These are phyloP conservation scores for Emydocephalus ijimae DNA, from an alignment of 2,113 vertebrate genomes.

Conservation along the genomic window DNA sequence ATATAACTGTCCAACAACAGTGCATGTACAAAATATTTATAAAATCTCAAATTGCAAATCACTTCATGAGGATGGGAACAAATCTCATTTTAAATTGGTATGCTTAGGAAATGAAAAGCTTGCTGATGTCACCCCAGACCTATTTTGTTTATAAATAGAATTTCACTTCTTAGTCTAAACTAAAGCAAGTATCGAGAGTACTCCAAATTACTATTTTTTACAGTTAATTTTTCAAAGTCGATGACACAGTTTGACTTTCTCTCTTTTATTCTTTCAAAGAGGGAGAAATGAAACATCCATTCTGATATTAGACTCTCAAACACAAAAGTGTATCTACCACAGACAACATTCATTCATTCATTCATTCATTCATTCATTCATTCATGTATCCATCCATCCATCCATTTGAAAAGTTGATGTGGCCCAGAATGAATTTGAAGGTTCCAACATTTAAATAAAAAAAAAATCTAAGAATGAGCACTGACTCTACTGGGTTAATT, in stretches of 20 bases:
- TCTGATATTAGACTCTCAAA: not conserved
- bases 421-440: not conserved
- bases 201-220: not conserved
- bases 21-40: not conserved
- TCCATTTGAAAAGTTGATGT: not conserved
- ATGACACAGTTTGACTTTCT: not conserved
- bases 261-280: not conserved
- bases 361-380: not conserved
- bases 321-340: not conserved
- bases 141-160: not conserved
- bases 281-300: not conserved
- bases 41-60: not conserved
- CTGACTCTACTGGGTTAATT: not conserved
- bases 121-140: not conserved
- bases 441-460: not conserved
- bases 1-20: too few relatives aligned
- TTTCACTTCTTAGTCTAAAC: constrained; percentile 4
- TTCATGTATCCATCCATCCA: not conserved
- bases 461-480: not conserved
- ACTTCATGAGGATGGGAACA: not conserved
- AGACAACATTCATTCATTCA: not conserved
- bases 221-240: not conserved
- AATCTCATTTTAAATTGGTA: not conserved
- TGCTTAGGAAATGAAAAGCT: not conserved
- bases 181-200: not conserved